A percentile compares a stretch with the other conserved stretches of the same genome.
phyloP scores from a whole-genome alignment of 2,888 invertebrate genomes.

The Cryptus armator region DNA sequence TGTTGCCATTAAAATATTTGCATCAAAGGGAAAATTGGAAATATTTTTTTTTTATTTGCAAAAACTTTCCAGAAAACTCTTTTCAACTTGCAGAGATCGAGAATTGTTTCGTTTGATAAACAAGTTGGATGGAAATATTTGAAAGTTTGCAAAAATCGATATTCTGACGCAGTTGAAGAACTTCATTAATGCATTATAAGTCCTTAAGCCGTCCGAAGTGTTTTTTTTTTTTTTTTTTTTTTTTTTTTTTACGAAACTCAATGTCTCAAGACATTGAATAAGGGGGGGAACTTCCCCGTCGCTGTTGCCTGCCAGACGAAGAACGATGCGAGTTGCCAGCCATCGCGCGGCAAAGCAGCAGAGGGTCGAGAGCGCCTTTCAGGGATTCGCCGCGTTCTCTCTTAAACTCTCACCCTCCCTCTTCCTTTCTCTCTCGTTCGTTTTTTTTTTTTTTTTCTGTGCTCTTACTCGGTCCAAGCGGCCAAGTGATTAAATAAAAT shows the following conservation, averaged over 20 bases:
- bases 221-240: slow-evolving; percentile 57
- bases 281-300: neutral
- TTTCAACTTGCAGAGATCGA: too few relatives aligned
- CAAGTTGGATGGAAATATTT: too few relatives aligned
- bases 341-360: neutral
- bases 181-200: too few relatives aligned
- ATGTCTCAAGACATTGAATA: neutral
- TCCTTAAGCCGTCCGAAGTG: neutral
- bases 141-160: too few relatives aligned
- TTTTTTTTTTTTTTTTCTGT: slow-evolving; percentile 2
- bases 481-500: slow-evolving; percentile 61
- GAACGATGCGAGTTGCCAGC: slow-evolving; percentile 18
- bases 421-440: slow-evolving; percentile 13
- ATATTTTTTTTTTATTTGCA: too few relatives aligned
- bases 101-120: too few relatives aligned
- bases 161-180: too few relatives aligned
- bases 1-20: too few relatives aligned
- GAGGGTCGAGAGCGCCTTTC: slow-evolving; percentile 39
- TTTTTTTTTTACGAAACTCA: neutral
- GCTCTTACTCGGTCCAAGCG: slow-evolving; percentile 21
- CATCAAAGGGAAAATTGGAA: too few relatives aligned
- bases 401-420: slow-evolving; percentile 29
- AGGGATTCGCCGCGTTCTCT: slow-evolving; percentile 40
- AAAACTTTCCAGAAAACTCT: too few relatives aligned
- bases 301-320: neutral